Conservation (phyloP, 1,140 invertebrate species). For the Lasioglossum albipes region DNA sequence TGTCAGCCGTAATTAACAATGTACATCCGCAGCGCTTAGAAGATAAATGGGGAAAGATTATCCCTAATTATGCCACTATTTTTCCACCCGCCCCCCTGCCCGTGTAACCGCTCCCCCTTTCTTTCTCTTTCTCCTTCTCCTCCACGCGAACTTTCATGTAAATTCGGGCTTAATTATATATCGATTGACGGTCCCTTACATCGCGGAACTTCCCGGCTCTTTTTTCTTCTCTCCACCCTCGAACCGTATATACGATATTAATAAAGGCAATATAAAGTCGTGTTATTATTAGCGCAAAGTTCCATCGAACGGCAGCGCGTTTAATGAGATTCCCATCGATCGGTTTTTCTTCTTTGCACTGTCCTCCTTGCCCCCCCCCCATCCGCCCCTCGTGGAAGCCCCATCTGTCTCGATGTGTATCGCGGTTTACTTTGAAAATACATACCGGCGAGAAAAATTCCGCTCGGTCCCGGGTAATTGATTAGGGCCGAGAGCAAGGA, state of each 20-base stretch:
- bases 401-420: background rate
- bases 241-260: background rate
- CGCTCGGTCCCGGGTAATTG: constrained; percentile 52
- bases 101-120: background rate
- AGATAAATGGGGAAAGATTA: constrained; percentile 62
- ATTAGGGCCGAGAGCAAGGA: constrained; percentile 42
- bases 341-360: background rate
- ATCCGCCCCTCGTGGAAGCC: no score
- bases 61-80: constrained; percentile 41
- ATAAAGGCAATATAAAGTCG: background rate
- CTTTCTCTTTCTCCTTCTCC: no score
- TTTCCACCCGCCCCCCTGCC: background rate
- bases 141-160: constrained; percentile 25
- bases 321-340: constrained; percentile 35
- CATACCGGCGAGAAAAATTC: constrained; percentile 21
- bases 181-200: constrained; percentile 38
- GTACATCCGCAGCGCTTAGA: constrained; percentile 53
- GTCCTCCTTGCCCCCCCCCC: background rate
- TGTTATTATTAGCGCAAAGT: constrained; percentile 26
- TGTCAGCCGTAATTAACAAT: constrained; percentile 62
- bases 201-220: background rate
- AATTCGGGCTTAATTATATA: constrained; percentile 50
- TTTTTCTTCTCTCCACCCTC: background rate
- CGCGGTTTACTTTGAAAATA: constrained; percentile 13
- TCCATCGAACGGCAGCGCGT: background rate